Percentiles rank a stretch among this genome's conserved stretches.
Evolutionary conservation across 2,888 invertebrate species (phyloP).

Genomic region (Charanyca ferruginea): DNA sequence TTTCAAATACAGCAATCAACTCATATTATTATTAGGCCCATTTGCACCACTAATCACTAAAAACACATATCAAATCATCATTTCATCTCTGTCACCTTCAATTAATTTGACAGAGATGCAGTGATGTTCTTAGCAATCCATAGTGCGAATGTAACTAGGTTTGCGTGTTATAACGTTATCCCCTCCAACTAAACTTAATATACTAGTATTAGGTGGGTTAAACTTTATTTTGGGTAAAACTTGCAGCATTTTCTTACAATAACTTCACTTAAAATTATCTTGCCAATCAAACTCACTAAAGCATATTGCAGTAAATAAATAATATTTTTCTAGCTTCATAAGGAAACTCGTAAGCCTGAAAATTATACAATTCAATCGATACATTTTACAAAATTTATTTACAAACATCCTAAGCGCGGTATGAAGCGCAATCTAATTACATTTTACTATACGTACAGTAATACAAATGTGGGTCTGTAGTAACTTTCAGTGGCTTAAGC

Average conservation of each 20-base stretch:
- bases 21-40: not conserved
- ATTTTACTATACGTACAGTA: conserved; percentile 65
- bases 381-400: conserved; percentile 63
- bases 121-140: too few relatives aligned
- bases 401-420: conserved; percentile 58
- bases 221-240: not conserved
- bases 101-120: too few relatives aligned
- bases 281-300: not conserved
- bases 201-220: conserved; percentile 22
- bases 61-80: not conserved
- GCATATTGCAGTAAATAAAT: not conserved
- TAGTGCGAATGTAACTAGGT: too few relatives aligned
- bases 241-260: not conserved
- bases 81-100: too few relatives aligned
- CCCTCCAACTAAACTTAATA: conserved; percentile 4
- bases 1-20: too few relatives aligned
- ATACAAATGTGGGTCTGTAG: conserved; percentile 69
- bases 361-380: conserved; percentile 30
- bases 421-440: conserved; percentile 57
- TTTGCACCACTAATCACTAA: not conserved
- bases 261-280: not conserved
- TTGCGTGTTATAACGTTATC: too few relatives aligned
- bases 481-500: conserved; percentile 74
- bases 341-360: conserved; percentile 40
- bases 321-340: not conserved